A percentile compares a stretch with the other conserved stretches of the same genome.
phyloP scores from a whole-genome alignment of 2,797 vertebrate species.

The Margarornis squamiger region DNA sequence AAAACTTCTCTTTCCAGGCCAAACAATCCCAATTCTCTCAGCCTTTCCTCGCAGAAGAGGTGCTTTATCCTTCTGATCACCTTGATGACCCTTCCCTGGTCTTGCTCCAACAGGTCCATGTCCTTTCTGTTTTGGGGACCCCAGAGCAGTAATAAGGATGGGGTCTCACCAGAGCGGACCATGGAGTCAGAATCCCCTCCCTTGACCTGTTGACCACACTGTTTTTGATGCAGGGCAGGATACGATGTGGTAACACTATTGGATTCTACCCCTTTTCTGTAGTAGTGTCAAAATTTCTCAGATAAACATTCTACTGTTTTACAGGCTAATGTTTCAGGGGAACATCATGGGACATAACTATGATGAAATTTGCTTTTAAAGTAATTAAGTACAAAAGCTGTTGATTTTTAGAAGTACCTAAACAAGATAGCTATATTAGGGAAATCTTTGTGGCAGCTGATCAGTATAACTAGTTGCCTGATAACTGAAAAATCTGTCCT shows the following conservation, averaged over 20 bases:
- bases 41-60: background rate
- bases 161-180: background rate
- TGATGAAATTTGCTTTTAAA: background rate
- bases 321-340: background rate
- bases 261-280: background rate
- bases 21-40: background rate
- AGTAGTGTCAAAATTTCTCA: background rate
- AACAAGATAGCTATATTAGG: background rate
- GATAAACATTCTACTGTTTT: background rate
- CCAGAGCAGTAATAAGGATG: background rate
- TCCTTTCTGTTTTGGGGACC: background rate
- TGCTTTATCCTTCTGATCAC: background rate
- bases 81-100: background rate
- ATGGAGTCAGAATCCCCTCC: background rate
- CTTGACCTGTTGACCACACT: accelerated
- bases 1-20: background rate
- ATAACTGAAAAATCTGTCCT: background rate
- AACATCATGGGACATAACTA: background rate
- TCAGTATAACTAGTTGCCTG: background rate
- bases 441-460: background rate
- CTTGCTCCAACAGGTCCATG: background rate
- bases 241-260: background rate
- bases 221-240: background rate
- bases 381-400: background rate
- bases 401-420: background rate